A percentile compares a stretch with the other conserved stretches of the same genome.
phyloP scores from a whole-genome alignment of 2,888 invertebrate species.

The Apeira syringaria region DNA sequence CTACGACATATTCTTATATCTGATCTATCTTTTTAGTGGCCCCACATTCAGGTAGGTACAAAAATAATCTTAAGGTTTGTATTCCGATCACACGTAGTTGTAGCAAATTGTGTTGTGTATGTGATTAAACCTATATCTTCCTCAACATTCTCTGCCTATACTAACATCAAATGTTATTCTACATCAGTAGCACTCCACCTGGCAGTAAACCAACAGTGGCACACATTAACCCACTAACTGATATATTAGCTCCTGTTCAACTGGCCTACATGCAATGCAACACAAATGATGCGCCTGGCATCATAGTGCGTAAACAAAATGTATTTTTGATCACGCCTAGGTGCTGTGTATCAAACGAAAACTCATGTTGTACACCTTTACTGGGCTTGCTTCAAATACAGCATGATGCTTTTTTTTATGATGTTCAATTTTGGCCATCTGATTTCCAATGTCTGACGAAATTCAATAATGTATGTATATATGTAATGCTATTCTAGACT shows the following conservation, averaged over 20 bases:
- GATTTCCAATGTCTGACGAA: too few relatives aligned
- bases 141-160: background rate
- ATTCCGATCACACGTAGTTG: too few relatives aligned
- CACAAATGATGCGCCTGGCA: constrained; percentile 31
- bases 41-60: too few relatives aligned
- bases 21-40: too few relatives aligned
- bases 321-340: constrained; percentile 37
- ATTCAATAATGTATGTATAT: too few relatives aligned
- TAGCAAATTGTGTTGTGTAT: too few relatives aligned
- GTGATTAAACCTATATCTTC: background rate
- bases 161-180: constrained; percentile 2
- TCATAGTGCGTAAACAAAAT: constrained; percentile 44
- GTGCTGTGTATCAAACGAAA: constrained; percentile 14
- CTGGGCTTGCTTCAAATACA: background rate
- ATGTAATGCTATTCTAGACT: too few relatives aligned
- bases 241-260: constrained; percentile 32
- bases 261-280: constrained; percentile 39
- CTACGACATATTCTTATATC: too few relatives aligned
- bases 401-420: too few relatives aligned
- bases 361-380: constrained; percentile 1
- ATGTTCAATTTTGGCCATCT: too few relatives aligned
- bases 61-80: too few relatives aligned
- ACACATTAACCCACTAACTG: constrained; percentile 46
- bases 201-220: constrained; percentile 36
- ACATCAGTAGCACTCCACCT: constrained; percentile 28